phyloP scores from a whole-genome alignment of 2,888 invertebrate species.

The Pterostichus niger region DNA sequence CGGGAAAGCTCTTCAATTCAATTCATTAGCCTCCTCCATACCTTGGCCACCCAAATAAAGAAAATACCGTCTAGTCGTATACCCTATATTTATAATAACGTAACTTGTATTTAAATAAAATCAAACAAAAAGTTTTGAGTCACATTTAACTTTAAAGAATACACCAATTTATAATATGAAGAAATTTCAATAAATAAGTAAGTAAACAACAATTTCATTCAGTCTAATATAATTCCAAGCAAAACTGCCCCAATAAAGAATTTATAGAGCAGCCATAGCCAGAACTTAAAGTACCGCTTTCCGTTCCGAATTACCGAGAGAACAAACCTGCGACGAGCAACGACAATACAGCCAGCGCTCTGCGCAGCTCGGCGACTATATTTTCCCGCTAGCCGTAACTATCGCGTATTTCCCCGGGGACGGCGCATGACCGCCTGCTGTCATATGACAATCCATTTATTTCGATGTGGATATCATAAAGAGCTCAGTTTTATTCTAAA shows the following conservation, averaged over 20 bases:
- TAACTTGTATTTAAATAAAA: too few relatives aligned
- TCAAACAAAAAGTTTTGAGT: too few relatives aligned
- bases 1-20: too few relatives aligned
- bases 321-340: neutral
- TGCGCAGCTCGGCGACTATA: neutral
- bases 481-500: conserved; percentile 63
- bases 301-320: neutral
- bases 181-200: too few relatives aligned
- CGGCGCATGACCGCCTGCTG: conserved; percentile 18
- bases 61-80: too few relatives aligned
- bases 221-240: neutral
- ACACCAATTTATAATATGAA: neutral
- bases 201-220: too few relatives aligned
- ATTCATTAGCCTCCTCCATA: too few relatives aligned
- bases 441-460: conserved; percentile 62
- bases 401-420: conserved; percentile 57
- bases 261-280: neutral
- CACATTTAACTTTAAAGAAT: neutral
- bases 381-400: conserved; percentile 30
- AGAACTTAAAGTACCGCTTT: conserved; percentile 1
- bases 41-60: too few relatives aligned
- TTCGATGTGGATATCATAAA: conserved; percentile 63
- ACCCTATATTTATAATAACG: too few relatives aligned
- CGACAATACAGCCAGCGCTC: neutral
- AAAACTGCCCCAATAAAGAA: neutral